Conservation (phyloP, 2,797 vertebrate species). For the Eulemur albifrons region DNA sequence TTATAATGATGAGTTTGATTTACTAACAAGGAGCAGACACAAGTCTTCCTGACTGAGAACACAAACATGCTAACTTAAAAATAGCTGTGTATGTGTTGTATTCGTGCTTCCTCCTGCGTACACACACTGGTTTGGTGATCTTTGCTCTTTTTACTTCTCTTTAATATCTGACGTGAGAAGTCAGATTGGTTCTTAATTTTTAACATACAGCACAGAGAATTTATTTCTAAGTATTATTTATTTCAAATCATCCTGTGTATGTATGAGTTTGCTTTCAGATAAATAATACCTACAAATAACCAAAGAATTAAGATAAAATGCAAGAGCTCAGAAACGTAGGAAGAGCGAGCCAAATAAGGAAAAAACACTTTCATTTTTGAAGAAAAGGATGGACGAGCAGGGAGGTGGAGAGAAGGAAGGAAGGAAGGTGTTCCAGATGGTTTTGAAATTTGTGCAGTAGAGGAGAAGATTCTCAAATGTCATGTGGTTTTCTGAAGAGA, state of each 20-base stretch:
- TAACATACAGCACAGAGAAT: neutral
- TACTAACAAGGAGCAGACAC: neutral
- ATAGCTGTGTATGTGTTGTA: neutral
- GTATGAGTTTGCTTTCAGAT: neutral
- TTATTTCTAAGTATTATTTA: neutral
- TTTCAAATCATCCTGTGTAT: neutral
- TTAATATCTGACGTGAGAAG: constrained; percentile 25
- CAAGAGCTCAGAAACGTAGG: neutral
- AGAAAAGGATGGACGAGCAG: constrained; percentile 25
- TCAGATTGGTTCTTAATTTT: neutral
- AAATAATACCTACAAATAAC: neutral
- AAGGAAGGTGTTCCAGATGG: constrained; percentile 72
- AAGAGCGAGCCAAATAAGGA: constrained; percentile 39
- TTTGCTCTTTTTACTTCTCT: neutral
- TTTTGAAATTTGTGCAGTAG: constrained; percentile 58
- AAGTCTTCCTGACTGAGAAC: neutral
- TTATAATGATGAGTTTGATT: neutral
- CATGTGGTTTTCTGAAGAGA: constrained; percentile 74
- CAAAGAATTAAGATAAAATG: constrained; percentile 35
- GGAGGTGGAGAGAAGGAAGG: constrained; percentile 57
- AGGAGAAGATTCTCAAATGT: constrained; percentile 75
- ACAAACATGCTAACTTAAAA: neutral
- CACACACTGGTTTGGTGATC: neutral
- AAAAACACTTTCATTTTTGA: constrained; percentile 25
- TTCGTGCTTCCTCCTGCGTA: neutral